A percentile compares a stretch with the other conserved stretches of the same genome.
Evolutionary conservation across 2,113 vertebrate species (phyloP).

Genomic region (Tyto alba): DNA sequence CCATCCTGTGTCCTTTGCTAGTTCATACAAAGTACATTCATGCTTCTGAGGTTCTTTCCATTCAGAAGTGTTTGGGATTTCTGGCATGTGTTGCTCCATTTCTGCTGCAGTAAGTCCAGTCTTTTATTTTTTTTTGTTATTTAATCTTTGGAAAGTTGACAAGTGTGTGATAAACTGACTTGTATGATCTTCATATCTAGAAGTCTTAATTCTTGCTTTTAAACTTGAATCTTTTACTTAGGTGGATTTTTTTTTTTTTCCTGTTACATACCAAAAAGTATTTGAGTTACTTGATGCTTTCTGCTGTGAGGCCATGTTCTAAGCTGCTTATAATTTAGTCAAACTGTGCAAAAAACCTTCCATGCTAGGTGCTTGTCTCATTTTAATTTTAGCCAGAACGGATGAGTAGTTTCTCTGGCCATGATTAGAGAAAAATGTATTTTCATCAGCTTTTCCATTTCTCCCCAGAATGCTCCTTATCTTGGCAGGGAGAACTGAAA

Average conservation of each 20-base stretch:
- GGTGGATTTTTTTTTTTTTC: background rate
- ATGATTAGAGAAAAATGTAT: background rate
- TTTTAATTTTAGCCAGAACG: background rate
- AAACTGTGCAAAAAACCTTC: background rate
- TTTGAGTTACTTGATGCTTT: background rate
- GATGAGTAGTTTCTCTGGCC: background rate
- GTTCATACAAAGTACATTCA: background rate
- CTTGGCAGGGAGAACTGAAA: background rate
- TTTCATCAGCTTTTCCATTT: conserved; percentile 12
- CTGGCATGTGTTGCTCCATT: background rate
- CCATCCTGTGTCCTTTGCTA: background rate
- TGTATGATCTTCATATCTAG: background rate
- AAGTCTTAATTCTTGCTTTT: background rate
- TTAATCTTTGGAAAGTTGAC: background rate
- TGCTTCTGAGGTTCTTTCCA: background rate
- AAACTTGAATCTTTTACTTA: background rate
- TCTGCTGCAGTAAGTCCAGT: background rate
- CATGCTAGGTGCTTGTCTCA: background rate
- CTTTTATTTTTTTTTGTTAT: background rate
- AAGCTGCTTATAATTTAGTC: background rate
- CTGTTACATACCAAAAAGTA: background rate
- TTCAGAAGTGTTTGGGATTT: background rate
- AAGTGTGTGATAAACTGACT: background rate
- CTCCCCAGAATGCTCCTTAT: background rate
- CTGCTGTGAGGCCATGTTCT: background rate